Percentiles rank a stretch among this genome's conserved stretches.
Conservation (phyloP, 2,113 vertebrate genomes). For the Corythoichthys intestinalis region DNA sequence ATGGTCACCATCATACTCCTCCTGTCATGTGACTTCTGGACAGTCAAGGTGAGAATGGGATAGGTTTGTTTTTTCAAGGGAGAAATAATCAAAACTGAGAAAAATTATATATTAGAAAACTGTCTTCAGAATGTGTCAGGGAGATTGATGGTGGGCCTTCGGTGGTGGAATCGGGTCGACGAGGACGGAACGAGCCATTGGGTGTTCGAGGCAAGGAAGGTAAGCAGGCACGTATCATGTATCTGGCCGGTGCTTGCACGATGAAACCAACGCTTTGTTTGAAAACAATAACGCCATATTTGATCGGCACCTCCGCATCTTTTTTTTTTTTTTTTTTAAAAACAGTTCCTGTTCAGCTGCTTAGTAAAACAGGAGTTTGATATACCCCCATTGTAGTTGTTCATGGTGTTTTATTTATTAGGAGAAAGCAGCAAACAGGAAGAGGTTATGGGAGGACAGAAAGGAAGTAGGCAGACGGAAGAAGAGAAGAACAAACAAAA, state of each 20-base stretch:
- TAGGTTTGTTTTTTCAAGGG: neutral
- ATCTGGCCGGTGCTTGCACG: neutral
- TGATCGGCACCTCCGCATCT: neutral
- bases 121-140: conserved; percentile 82
- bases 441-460: too few relatives aligned
- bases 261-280: neutral
- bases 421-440: too few relatives aligned
- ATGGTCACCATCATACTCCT: conserved; percentile 92
- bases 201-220: conserved; percentile 92
- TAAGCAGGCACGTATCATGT: conserved; percentile 31
- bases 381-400: too few relatives aligned
- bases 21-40: conserved; percentile 94
- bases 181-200: conserved; percentile 88
- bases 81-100: neutral
- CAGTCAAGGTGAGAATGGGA: conserved; percentile 79
- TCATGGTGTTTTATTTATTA: too few relatives aligned
- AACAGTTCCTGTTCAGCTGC: too few relatives aligned
- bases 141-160: conserved; percentile 87
- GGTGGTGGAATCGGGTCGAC: conserved; percentile 98
- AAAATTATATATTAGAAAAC: neutral
- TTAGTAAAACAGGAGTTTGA: too few relatives aligned
- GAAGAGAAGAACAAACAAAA: too few relatives aligned
- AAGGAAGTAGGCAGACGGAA: too few relatives aligned
- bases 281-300: neutral
- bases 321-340: too few relatives aligned